Base-by-base conservation (phyloP, 2,113 vertebrate genomes). In the Antechinus stuartii region DNA sequence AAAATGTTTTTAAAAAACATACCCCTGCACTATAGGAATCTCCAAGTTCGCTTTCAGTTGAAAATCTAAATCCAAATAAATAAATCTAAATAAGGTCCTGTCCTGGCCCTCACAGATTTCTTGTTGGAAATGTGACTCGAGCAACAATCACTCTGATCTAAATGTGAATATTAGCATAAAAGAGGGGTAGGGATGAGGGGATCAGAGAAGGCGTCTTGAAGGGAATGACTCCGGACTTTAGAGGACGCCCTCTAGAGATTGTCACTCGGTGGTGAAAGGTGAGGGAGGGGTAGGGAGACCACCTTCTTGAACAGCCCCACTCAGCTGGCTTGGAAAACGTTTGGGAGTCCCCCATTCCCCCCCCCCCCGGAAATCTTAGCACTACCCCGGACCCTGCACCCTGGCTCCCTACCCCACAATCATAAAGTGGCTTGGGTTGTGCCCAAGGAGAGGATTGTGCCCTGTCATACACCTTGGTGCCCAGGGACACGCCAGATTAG, bases 241-340 rank as follows among this genome's bases (percentile, higher is more conserved):
- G 35, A 16, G 16, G 35, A 42, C 8, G 0, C n/a, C n/a, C 14
- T 30, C 3, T 0, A 68, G 3, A 0, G 30, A 49, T 49, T n/a
- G 61, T 19, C 5, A 19, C 30, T n/a, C n/a, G 8, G 35, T 42
- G n/a, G 68, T 22, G n/a, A 42, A 76, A 84, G n/a, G n/a, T 19
- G 0, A 84, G 68, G 19, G 2, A 4, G n/a, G 0, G 12, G 68
- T 4, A 23, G 68, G n/a, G 42, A 42, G n/a, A 19, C 68, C 7
- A 2, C 7, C 6, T 84, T 84, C 35, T 42, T 8, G 6, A n/a
- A 6, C n/a, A 84, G n/a, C n/a, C n/a, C n/a, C 2, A 19, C 35
- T 84, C 68, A 42, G 1, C 6, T 42, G 16, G 19, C 42, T 23
- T 7, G 16, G 7, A 76, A 16, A 76, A 11, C 5, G 12, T 2